phyloP scores from a whole-genome alignment of 2,113 vertebrate genomes.

The Casuarius casuarius region DNA sequence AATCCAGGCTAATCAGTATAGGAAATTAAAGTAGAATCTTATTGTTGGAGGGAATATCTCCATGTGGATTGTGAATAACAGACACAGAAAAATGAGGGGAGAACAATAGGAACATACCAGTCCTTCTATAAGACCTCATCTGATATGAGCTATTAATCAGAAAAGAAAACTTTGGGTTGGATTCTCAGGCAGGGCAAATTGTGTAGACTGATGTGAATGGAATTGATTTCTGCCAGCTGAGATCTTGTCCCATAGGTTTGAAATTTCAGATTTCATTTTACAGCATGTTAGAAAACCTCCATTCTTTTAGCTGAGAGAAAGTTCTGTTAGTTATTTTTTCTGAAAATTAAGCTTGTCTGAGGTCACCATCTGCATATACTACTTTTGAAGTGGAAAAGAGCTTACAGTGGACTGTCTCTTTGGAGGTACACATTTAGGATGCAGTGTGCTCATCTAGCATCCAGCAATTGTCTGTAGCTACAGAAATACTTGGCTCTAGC shows the following conservation, averaged over 20 bases:
- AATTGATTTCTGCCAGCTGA: neutral
- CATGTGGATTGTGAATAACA: neutral
- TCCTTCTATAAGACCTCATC: neutral
- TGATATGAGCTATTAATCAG: neutral
- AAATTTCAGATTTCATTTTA: neutral
- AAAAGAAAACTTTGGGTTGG: neutral
- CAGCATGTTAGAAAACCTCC: neutral
- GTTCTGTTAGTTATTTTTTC: neutral
- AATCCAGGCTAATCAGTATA: neutral
- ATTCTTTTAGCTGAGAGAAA: neutral
- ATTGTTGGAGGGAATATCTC: neutral
- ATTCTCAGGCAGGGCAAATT: neutral
- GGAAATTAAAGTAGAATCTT: slow-evolving; percentile 12
- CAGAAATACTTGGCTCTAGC: neutral
- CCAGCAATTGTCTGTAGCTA: neutral
- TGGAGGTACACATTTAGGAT: neutral
- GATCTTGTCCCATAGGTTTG: neutral
- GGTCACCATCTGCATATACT: neutral
- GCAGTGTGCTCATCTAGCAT: neutral
- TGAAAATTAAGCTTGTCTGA: neutral
- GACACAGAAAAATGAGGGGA: neutral
- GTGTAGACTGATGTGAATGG: neutral
- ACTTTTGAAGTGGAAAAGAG: neutral
- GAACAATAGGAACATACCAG: neutral
- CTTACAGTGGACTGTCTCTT: neutral